These are phyloP conservation scores for Reinhardtius hippoglossoides DNA, from an alignment of 2,113 vertebrate genomes.

Conservation along the genomic window DNA sequence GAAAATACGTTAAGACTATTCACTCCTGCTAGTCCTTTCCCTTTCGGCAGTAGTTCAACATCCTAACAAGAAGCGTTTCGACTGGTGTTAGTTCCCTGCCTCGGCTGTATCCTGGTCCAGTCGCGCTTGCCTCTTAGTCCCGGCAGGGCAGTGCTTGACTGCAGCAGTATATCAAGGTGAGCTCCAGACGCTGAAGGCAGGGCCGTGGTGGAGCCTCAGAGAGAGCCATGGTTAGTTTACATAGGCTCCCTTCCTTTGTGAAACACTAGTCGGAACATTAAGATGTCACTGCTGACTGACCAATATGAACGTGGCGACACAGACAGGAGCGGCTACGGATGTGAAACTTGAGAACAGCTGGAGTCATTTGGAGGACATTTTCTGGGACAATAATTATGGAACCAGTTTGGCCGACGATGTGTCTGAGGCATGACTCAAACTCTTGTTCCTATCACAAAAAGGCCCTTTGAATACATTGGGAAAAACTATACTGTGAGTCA, in stretches of 20 bases:
- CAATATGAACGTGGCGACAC: constrained; percentile 39
- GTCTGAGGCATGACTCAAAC: constrained; percentile 49
- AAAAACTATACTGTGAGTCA: constrained; percentile 44
- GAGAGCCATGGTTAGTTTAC: constrained; percentile 32
- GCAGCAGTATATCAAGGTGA: constrained; percentile 38
- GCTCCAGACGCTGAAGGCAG: constrained; percentile 17
- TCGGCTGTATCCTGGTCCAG: no score
- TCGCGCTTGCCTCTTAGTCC: background rate
- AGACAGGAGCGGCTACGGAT: constrained; percentile 31
- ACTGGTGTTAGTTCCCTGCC: no score
- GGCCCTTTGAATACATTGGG: constrained; percentile 42
- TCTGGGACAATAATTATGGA: constrained; percentile 39
- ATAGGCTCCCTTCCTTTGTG: constrained; percentile 48
- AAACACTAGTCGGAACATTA: constrained; percentile 67
- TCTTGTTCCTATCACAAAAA: constrained; percentile 30
- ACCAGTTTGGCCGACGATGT: constrained; percentile 13
- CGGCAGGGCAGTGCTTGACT: constrained; percentile 38
- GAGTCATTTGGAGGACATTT: constrained; percentile 20
- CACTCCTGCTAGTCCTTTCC: no score
- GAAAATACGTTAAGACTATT: no score
- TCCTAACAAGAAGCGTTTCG: no score
- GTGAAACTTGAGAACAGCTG: constrained; percentile 60
- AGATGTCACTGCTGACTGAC: constrained; percentile 57
- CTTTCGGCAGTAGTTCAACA: no score
- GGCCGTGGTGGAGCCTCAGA: constrained; percentile 22